phyloP scores from a whole-genome alignment of 2,113 vertebrate species.

The Phyllostomus discolor region DNA sequence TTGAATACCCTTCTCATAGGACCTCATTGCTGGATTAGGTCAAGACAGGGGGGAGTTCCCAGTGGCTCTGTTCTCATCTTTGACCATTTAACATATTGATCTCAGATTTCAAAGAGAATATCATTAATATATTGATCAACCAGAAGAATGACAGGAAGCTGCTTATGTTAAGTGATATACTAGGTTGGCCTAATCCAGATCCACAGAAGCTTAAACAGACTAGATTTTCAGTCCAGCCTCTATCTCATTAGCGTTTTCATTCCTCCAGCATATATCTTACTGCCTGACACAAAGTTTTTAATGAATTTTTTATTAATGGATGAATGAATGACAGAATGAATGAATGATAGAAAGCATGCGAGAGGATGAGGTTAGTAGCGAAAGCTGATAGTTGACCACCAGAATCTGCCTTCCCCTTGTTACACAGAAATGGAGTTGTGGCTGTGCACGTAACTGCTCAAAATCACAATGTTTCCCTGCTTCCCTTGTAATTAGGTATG shows the following conservation, averaged over 20 bases:
- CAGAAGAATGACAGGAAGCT: not conserved
- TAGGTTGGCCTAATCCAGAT: constrained; percentile 8
- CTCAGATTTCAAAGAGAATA: not conserved
- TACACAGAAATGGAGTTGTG: not conserved
- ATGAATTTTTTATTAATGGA: not conserved
- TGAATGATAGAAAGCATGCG: not conserved
- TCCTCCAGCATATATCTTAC: not conserved
- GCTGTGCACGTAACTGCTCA: not conserved
- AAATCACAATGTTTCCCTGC: not conserved
- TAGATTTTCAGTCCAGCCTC: not conserved
- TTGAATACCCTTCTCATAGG: not conserved
- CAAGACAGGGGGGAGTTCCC: not conserved
- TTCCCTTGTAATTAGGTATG: not conserved
- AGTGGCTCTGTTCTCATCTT: not conserved
- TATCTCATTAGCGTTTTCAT: not conserved
- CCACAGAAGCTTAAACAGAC: not conserved
- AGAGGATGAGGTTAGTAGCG: not conserved
- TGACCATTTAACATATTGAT: not conserved
- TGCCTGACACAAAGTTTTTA: not conserved
- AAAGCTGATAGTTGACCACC: not conserved
- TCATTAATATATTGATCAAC: not conserved
- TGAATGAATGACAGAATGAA: not conserved
- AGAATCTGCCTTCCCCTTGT: not conserved
- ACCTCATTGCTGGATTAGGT: not conserved
- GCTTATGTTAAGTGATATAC: not conserved